These are phyloP conservation scores for Gnathonemus longibarbis DNA, from an alignment of 2,113 vertebrate genomes.

Conservation along the genomic window DNA sequence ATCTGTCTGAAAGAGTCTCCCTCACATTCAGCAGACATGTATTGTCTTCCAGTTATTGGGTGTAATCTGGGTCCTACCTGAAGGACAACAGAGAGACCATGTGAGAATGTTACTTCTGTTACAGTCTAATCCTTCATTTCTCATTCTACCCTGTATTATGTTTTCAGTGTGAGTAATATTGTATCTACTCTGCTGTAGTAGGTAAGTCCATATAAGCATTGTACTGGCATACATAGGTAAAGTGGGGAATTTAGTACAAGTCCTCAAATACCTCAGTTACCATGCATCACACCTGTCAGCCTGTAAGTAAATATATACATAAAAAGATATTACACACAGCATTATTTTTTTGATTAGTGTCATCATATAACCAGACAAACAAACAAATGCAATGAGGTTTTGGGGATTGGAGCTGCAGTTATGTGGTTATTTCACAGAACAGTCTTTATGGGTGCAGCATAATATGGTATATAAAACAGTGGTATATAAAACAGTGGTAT, in stretches of 20 bases:
- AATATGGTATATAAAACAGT: background rate
- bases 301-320: background rate
- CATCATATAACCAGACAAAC: background rate
- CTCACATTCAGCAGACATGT: background rate
- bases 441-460: background rate
- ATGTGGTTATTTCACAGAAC: background rate
- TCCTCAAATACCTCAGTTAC: background rate
- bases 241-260: background rate
- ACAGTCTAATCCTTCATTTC: background rate
- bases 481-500: background rate
- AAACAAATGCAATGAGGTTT: background rate
- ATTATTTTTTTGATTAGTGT: background rate
- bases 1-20: background rate
- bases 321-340: background rate
- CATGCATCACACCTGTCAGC: background rate
- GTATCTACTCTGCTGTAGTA: background rate
- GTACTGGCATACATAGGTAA: background rate
- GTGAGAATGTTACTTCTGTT: background rate
- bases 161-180: background rate
- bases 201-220: background rate
- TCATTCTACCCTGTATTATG: background rate
- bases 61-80: background rate
- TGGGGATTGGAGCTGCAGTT: background rate
- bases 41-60: background rate
- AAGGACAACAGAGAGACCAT: background rate